Base-by-base conservation (phyloP, 2,888 invertebrate species). In the Andrena chrysosceles region DNA sequence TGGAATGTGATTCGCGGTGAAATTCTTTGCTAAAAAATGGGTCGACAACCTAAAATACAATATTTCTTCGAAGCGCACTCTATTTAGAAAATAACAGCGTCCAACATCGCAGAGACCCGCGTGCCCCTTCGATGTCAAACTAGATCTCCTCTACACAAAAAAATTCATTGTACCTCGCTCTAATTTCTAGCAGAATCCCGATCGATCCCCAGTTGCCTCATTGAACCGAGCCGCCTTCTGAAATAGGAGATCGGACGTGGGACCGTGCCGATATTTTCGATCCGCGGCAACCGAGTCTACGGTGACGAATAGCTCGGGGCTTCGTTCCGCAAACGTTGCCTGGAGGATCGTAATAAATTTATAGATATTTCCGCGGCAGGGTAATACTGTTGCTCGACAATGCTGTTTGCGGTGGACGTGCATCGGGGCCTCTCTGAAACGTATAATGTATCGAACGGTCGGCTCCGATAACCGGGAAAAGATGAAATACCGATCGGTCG, bases 311-410 rank as follows among this genome's bases (percentile, higher is more conserved):
- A 78, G 54, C 42, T 2, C 6, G 5, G 3, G 42, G 74, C 66
- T 73, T 42, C 59, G 76, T 42, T 66, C 67, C 49, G 35, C 66
- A 49, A 72, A 77, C 63, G 59, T 48, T 26, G 29, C 23, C 59
- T 54, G 31, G 75, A 68, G 54, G 16, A 60, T 52, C 60, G 48
- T 75, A 75, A 75, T 75, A 78, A 78, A 78, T 74, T 77, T 77
- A 68, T 62, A 56, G 67, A 78, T 62, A 67, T 68, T 67, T 54
- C 48, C 52, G 10, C 23, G 23, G 56, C 20, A 1, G 67, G 49
- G 74, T 74, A 64, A 67, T 75, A 31, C 31, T 42, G 35, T 26
- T 10, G 67, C 59, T 31, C 74, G 75, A 67, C 67, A 62, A 67
- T 60, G 60, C 10, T 42, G 49, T 66, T 60, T 60, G 74, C 75